Conservation (phyloP, 2,888 invertebrate genomes). For the Drosophila trichaetosa region DNA sequence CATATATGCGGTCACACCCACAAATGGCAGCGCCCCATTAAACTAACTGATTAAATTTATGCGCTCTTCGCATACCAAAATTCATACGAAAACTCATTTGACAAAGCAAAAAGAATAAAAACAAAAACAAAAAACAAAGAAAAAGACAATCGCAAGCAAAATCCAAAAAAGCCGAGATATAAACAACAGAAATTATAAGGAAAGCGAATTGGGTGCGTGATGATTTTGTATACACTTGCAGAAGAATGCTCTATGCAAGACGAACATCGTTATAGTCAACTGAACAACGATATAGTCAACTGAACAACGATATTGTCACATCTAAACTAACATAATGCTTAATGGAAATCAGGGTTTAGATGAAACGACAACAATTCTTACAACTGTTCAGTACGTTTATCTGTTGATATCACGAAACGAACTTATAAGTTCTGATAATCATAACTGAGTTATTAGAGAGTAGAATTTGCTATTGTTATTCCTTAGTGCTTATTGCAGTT, state of each 20-base stretch:
- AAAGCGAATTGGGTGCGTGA: slow-evolving; percentile 25
- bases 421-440: neutral
- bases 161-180: neutral
- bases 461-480: neutral
- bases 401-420: neutral
- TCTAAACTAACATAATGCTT: neutral
- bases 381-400: neutral
- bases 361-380: neutral
- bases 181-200: slow-evolving; percentile 2
- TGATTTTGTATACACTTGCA: slow-evolving; percentile 12
- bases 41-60: slow-evolving; percentile 70
- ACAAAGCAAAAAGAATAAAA: slow-evolving; percentile 12
- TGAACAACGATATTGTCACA: neutral
- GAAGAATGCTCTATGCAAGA: neutral
- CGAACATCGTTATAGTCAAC: neutral
- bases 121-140: neutral
- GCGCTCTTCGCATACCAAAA: slow-evolving; percentile 55
- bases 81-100: slow-evolving; percentile 39
- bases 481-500: neutral
- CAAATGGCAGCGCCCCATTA: slow-evolving; percentile 23
- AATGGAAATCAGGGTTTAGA: neutral
- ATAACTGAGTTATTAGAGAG: neutral
- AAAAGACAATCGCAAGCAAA: neutral
- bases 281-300: neutral
- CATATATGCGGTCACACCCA: slow-evolving; percentile 35